phyloP scores from a whole-genome alignment of 2,797 vertebrate species.

The Simalia tracyae region DNA sequence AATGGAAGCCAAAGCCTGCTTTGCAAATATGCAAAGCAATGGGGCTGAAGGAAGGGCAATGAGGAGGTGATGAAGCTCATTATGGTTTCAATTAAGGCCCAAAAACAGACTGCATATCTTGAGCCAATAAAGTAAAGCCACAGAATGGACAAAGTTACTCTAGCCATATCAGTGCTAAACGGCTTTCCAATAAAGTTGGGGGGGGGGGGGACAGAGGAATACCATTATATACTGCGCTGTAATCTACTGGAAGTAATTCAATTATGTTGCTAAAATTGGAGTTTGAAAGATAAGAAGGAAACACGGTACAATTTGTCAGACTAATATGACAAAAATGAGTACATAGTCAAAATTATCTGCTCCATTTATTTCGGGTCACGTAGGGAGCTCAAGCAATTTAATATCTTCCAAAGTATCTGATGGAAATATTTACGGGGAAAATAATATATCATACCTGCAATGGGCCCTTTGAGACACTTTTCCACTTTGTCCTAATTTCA shows the following conservation, averaged over 20 bases:
- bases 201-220: not conserved
- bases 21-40: not conserved
- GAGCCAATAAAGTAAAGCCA: not conserved
- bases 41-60: not conserved
- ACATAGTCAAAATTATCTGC: not conserved
- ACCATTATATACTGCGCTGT: not conserved
- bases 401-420: not conserved
- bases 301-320: not conserved
- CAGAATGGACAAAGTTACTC: not conserved
- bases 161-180: not conserved
- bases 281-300: not conserved
- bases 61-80: not conserved
- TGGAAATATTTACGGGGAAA: not conserved
- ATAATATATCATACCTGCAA: not conserved
- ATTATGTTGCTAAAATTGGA: not conserved
- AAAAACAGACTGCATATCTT: not conserved
- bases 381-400: not conserved
- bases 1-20: not conserved
- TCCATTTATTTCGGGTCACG: not conserved
- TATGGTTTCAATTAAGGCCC: not conserved
- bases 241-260: not conserved
- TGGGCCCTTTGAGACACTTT: not conserved
- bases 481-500: not conserved
- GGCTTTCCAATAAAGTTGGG: not conserved
- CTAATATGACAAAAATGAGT: not conserved